These are phyloP conservation scores for Guaruba guarouba DNA, from an alignment of 2,113 vertebrate species.

Conservation along the genomic window DNA sequence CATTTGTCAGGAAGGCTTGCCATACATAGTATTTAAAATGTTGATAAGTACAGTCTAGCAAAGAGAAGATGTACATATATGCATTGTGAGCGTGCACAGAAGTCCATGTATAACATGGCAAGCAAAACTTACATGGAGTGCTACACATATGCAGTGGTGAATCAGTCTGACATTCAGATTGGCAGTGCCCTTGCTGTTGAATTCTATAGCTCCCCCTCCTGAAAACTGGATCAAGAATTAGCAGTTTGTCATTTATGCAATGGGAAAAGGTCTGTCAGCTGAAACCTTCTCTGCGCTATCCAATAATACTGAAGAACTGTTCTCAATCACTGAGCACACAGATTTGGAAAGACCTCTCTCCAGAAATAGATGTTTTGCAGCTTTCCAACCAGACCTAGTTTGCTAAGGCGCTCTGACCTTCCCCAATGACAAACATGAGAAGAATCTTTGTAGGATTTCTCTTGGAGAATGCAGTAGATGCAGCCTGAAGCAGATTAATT, in stretches of 20 bases:
- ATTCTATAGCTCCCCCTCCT: neutral
- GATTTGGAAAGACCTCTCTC: neutral
- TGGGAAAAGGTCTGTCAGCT: neutral
- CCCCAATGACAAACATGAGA: neutral
- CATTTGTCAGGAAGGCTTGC: conserved; percentile 1
- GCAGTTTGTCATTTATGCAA: neutral
- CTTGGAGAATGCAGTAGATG: neutral
- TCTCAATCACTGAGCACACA: neutral
- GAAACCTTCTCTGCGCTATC: neutral
- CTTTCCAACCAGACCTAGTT: neutral
- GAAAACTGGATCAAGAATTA: neutral
- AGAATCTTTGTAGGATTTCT: neutral
- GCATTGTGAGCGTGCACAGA: neutral
- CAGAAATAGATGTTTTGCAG: rapidly evolving
- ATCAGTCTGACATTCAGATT: neutral
- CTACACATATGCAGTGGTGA: neutral
- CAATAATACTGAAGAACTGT: neutral
- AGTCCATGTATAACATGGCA: neutral
- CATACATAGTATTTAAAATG: neutral
- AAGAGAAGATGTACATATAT: neutral
- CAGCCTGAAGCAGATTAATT: neutral
- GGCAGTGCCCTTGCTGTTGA: neutral
- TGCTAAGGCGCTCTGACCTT: neutral
- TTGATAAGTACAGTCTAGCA: neutral
- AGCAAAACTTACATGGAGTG: neutral